Base-by-base conservation (phyloP, 2,888 invertebrate species). In the Hybos culiciformis region DNA sequence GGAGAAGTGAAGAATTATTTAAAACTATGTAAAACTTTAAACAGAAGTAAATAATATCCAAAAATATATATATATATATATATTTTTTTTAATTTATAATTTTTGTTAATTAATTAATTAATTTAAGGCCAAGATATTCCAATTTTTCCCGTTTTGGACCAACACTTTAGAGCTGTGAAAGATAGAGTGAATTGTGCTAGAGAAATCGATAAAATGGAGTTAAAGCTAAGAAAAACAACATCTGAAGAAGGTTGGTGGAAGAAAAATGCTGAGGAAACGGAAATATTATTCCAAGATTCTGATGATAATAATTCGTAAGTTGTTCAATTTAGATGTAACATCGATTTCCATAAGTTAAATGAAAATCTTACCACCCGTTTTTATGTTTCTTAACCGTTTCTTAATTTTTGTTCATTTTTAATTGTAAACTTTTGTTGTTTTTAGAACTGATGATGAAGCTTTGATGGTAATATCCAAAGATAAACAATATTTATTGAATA, bases 211-310 rank as follows among this genome's bases (percentile, higher is more conserved):
- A 74, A 73, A 37, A 60, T 85, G 44, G 81, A 88, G 61, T 70
- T 84, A 54, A 72, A 70, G 55, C 67, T 72, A 49, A 68, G 75
- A 20, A 74, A 81, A 43, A 66, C 72, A 1, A 75, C 75, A 53
- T 74, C 78, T 9, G 76, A 87, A 53, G 74, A 74, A 49, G 83
- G 83, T 18, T 97, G 96, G 96, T 70, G 87, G 57, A 78, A 83
- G 52, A 83, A 82, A 59, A 82, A 83, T 2, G 88, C 90, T 0
- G 74, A 79, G 49, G 91, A 93, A 51, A 85, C 92, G 80, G 96
- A 96, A 62, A 82, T 93, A 54, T 77, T 96, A 46, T 67, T 93
- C 3, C 92, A 92, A 54, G 78, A 78, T 46, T 70, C 70, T 47
- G 55, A 60, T 52, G 66, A 70, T 70, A 69, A 20, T 15, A 59